Base-by-base conservation (phyloP, 2,888 invertebrate species). In the Darwinula stevensoni region DNA sequence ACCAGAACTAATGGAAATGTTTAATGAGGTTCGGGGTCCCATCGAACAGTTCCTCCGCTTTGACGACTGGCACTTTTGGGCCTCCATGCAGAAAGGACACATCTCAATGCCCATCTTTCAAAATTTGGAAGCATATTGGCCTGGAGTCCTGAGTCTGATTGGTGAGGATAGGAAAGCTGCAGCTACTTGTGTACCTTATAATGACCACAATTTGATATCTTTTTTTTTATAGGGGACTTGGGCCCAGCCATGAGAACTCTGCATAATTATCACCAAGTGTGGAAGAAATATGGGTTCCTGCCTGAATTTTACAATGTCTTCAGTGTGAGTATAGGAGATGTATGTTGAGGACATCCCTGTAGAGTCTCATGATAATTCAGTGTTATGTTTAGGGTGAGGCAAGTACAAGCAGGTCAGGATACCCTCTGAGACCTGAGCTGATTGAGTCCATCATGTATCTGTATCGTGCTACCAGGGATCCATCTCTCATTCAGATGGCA, bases 1-100 rank as follows among this genome's bases (percentile, higher is more conserved):
- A 39, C 86, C 94, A 0, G 71, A 82, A 44, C 52, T 97, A 16
- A 67, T 91, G 61, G 67, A 74, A 31, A 78, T 86, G 64, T 97
- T 94, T 46, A 60, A 68, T 35, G 74, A 73, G 43, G 69, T 69
- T 1, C 62, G 68, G 31, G 53, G 56, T 30, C 62, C 70, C 1
- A 74, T 80, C 27, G 76, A 80, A 44, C 72, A 72, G 43, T 71
- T 78, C 45, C 55, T 94, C 43, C 72, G 78, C 44, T 69, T 74
- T 44, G 88, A 86, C 42, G 91, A 97, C 50, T 99, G 97, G 94
- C 86, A 88, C 48, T 65, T 94, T 43, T 97, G 94, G 94, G 94
- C 84, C 1, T 76, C 84, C n/a, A 97, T 97, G 94, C 64, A 71
- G 29, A 76, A 84, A 44, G 94, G 82, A 0, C 75, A 80, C 46